Evolutionary conservation across 2,797 vertebrate genomes (phyloP), one percentile per base, ranked within the genome.

Genomic region (Meda fulgida): DNA sequence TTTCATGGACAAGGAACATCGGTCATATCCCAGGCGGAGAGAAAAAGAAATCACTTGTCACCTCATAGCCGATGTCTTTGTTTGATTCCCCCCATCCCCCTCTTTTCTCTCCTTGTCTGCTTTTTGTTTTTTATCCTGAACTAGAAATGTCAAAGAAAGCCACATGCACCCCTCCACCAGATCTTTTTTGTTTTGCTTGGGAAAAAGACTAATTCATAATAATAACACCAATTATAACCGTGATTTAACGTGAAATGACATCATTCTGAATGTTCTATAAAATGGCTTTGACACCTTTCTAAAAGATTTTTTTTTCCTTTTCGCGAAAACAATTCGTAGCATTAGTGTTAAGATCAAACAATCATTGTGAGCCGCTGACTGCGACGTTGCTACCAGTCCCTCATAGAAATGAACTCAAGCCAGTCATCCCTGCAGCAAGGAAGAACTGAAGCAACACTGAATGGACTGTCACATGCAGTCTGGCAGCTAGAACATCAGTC

Each of bases 1-100:
- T 92, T 94, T 94, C 93, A 95, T 97, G 97, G 97, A 98, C 97
- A 97, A 98, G 96, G 96, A 97, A 97, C 94, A 96, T 95, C 93
- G 96, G 96, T 97, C 96, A 94, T 96, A 97, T 97, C 94, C 93
- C 93, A 94, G 93, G 93, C 93, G 93, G 94, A 95, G 95, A 95
- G 94, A 72, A 77, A 94, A 94, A 91, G 91, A 90, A 84, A 78
- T 85, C 78, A 86, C 82, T 82, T 85, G 80, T 87, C 72, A 71
- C 53, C 29, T 88, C 80, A 78, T 85, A 82, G 73, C 75, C 84
- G 79, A 3, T 86, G 93, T 93, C 93, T 93, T 92, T 75, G 34
- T 89, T 85, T 80, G 72, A 76, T 53, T 38, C 36, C 60, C 48
- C 48, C 48, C 48, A 18, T 78, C 60, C 73, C 38, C 66, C 53